A percentile compares a stretch with the other conserved stretches of the same genome.
These are phyloP conservation scores for Megaceryle maxima DNA, from an alignment of 2,113 vertebrate genomes.

Conservation along the genomic window DNA sequence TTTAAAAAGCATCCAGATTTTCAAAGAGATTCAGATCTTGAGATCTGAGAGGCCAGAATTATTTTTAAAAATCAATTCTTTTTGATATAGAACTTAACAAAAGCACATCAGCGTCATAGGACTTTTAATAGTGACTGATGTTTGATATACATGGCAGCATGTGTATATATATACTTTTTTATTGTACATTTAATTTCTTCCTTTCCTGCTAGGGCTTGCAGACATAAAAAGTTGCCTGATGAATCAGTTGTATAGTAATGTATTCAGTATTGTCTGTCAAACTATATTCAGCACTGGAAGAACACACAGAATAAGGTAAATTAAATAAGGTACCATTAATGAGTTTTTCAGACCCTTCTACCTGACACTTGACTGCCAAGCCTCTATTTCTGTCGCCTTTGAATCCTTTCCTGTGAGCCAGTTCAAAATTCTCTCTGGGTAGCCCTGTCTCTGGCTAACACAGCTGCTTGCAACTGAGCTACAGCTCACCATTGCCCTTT, in stretches of 20 bases:
- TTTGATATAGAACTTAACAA: background rate
- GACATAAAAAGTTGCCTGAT: background rate
- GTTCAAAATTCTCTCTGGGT: background rate
- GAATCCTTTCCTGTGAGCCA: background rate
- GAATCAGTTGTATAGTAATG: accelerated
- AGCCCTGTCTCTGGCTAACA: background rate
- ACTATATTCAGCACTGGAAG: background rate
- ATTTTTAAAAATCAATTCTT: background rate
- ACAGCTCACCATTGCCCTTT: background rate
- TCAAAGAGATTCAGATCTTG: background rate
- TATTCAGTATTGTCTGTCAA: background rate
- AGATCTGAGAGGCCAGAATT: background rate
- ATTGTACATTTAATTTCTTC: background rate
- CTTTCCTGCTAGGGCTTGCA: background rate
- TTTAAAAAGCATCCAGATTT: background rate
- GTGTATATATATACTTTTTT: no score
- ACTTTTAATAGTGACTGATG: background rate
- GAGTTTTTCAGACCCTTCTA: background rate
- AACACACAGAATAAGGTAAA: background rate
- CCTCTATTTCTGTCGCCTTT: background rate
- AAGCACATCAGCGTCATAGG: background rate
- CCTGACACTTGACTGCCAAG: accelerated
- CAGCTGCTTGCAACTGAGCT: background rate
- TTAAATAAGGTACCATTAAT: background rate
- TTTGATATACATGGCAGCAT: background rate